Evolutionary conservation across 2,797 vertebrate species (phyloP), one percentile per base, ranked within the genome.

Genomic region (Nasua narica): DNA sequence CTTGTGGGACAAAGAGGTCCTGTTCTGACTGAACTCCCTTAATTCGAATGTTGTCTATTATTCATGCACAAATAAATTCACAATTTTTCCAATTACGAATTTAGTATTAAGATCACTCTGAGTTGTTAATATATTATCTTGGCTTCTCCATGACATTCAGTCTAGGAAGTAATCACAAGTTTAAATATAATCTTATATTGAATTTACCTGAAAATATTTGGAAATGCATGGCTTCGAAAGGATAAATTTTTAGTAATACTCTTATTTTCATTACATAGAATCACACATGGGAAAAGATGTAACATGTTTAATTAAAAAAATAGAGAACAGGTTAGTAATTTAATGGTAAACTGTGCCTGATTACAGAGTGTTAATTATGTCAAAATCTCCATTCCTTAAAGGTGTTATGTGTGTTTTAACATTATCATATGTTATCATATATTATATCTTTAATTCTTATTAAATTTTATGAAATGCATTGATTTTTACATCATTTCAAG

Each of bases 281-380:
- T 70, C 23, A 70, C 43, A 15, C 29, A 56, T 23, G 37, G 29
- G 16, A 76, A 67, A 29, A 87, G 29, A 32, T 72, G 65, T 86
- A 43, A 77, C 3, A 90, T 50, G 3, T 11, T 92, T 79, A 15
- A 87, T 95, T 92, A 95, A 15, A 25, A 90, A 89, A 96, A 77
- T 56, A 90, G 3, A 72, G 23, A 77, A 40, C 12, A 90, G 60
- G 23, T 60, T 74, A 15, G 11, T 29, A 83, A 90, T 56, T 62
- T 23, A 94, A 83, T 50, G 25, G 58, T 91, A 78, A 86, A 60
- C 46, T 82, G 56, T 58, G 14, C 10, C 40, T 40, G 10, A n/a
- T 69, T 54, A 52, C 25, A 77, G 60, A 86, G 12, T 76, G 10
- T 11, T 67, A 85, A 76, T 72, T 48, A 9, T 65, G 5, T 62